phyloP scores from a whole-genome alignment of 2,888 invertebrate species.

The Limnephilus auricula region DNA sequence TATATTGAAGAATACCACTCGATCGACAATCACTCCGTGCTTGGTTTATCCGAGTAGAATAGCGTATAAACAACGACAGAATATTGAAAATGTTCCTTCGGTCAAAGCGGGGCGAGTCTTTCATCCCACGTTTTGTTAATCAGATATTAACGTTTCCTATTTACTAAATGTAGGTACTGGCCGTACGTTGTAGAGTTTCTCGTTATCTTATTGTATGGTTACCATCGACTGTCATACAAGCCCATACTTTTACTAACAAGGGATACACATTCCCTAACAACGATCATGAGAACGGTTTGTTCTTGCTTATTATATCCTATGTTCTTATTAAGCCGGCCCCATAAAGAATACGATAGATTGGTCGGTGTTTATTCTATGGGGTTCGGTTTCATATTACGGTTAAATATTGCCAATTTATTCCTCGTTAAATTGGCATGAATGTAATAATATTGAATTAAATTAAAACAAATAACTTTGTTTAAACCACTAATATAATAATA shows the following conservation, averaged over 20 bases:
- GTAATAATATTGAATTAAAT: too few relatives aligned
- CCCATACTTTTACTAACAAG: conserved; percentile 49
- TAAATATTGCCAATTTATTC: background rate
- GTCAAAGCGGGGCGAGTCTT: conserved; percentile 40
- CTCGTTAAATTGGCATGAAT: background rate
- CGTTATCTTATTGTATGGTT: conserved; percentile 49
- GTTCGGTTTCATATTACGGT: conserved; percentile 16
- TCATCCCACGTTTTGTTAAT: conserved; percentile 49
- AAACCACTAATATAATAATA: background rate
- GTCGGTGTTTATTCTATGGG: background rate
- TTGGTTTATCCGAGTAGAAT: background rate
- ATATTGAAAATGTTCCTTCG: conserved; percentile 18
- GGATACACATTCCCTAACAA: conserved; percentile 54
- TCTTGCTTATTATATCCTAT: conserved; percentile 42
- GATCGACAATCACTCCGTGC: background rate
- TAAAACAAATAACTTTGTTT: too few relatives aligned
- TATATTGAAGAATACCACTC: background rate
- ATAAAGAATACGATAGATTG: conserved; percentile 52
- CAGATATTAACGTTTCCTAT: conserved; percentile 56
- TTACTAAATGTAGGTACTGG: conserved; percentile 36
- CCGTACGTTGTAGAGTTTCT: conserved; percentile 4
- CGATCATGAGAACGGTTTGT: conserved; percentile 54
- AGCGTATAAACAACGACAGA: conserved; percentile 30
- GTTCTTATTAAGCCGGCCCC: conserved; percentile 41
- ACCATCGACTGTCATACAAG: conserved; percentile 52